Evolutionary conservation across 2,888 invertebrate genomes (phyloP).

Genomic region (Ochropleura plecta): DNA sequence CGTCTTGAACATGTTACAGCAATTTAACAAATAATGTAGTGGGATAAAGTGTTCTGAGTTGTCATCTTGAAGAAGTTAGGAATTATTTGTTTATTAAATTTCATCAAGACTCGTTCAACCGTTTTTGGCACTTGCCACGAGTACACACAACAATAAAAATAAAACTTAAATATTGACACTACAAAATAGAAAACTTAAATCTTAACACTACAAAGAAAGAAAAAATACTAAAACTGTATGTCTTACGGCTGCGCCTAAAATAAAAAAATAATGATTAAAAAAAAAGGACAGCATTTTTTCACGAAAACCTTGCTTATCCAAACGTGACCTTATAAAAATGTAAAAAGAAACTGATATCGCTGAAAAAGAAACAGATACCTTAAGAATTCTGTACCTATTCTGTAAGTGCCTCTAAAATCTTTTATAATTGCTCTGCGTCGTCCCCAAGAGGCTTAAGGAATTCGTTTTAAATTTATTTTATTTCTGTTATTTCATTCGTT

Average conservation of each 20-base stretch:
- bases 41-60: conserved; percentile 26
- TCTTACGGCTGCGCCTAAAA: too few species aligned
- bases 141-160: too few species aligned
- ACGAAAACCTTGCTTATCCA: conserved; percentile 8
- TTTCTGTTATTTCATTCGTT: conserved; percentile 60
- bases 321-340: conserved; percentile 50
- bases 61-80: background rate
- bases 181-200: too few species aligned
- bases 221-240: too few species aligned
- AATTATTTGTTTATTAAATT: background rate
- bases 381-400: conserved; percentile 40
- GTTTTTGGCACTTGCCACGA: too few species aligned
- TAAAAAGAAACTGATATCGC: conserved; percentile 25
- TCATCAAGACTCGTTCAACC: too few species aligned
- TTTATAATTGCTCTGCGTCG: conserved; percentile 73
- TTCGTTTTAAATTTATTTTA: conserved; percentile 59
- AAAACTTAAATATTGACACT: too few species aligned
- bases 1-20: conserved; percentile 51
- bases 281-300: background rate
- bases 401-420: conserved; percentile 67
- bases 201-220: too few species aligned
- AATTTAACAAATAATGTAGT: conserved; percentile 59
- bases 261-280: background rate
- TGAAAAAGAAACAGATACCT: conserved; percentile 47
- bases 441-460: conserved; percentile 65